Percentiles rank a stretch among this genome's conserved stretches.
phyloP scores from a whole-genome alignment of 2,797 vertebrate species.

The Channa striata region DNA sequence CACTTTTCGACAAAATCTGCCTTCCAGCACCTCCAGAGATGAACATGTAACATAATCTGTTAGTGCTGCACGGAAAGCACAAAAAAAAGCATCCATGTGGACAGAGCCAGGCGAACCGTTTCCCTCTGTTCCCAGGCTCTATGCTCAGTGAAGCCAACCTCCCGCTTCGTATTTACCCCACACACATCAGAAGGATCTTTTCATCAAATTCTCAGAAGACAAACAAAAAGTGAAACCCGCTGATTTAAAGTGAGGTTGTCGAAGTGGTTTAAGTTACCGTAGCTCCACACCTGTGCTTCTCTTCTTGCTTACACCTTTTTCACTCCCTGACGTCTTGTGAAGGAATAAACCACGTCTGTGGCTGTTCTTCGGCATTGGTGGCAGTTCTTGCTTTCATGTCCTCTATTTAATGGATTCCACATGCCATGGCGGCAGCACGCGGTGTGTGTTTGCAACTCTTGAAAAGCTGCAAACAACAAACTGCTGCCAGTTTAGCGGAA shows the following conservation, averaged over 20 bases:
- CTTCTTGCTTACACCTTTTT: slow-evolving; percentile 41
- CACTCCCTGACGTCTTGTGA: slow-evolving; percentile 33
- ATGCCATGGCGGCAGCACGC: not conserved
- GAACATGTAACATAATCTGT: not conserved
- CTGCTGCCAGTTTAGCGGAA: slow-evolving; percentile 11
- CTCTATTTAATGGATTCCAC: not conserved
- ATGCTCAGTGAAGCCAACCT: slow-evolving; percentile 18
- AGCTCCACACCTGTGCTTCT: slow-evolving; percentile 35
- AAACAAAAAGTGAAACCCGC: slow-evolving; percentile 1
- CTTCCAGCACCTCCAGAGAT: not conserved
- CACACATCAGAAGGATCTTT: not conserved
- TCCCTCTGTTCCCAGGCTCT: not conserved
- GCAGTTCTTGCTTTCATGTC: slow-evolving; percentile 20
- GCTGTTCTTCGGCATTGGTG: not conserved
- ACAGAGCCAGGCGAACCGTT: not conserved
- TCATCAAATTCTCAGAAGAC: not conserved
- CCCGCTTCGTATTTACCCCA: not conserved
- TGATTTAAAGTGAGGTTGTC: slow-evolving; percentile 1
- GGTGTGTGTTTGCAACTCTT: not conserved
- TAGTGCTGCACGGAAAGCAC: not conserved
- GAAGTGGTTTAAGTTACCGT: slow-evolving; percentile 1
- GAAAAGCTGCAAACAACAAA: not conserved
- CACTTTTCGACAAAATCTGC: not conserved
- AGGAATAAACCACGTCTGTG: slow-evolving; percentile 7
- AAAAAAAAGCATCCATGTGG: too few species aligned